These are phyloP conservation scores for Recurvirostra avosetta DNA, from an alignment of 2,113 vertebrate species.

Conservation along the genomic window DNA sequence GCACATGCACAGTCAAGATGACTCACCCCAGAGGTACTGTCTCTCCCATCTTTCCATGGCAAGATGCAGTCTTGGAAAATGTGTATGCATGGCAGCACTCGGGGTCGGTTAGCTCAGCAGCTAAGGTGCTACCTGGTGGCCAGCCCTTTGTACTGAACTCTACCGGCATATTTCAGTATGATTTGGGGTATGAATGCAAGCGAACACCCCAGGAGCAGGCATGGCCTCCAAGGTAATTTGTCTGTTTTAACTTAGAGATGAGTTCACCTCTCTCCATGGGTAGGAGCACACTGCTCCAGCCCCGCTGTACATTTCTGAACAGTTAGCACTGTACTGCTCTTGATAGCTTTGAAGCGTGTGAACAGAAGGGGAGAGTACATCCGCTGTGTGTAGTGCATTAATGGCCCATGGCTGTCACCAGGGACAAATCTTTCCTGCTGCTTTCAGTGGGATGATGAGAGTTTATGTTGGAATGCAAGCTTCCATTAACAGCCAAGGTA, in stretches of 20 bases:
- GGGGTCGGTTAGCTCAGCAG: not conserved
- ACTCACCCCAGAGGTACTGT: not conserved
- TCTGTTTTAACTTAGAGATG: not conserved
- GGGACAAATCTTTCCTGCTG: not conserved
- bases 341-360: accelerated
- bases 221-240: not conserved
- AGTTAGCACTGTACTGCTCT: not conserved
- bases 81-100: not conserved
- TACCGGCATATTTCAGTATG: accelerated
- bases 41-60: not conserved
- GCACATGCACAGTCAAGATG: accelerated
- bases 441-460: not conserved
- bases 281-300: not conserved
- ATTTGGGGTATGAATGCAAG: not conserved
- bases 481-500: conserved; percentile 1
- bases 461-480: not conserved
- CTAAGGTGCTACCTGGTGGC: not conserved
- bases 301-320: accelerated
- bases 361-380: not conserved
- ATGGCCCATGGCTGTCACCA: not conserved
- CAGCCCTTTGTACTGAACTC: not conserved
- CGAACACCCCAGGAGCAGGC: not conserved
- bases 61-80: not conserved
- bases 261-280: not conserved
- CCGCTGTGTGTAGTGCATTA: not conserved